A percentile compares a stretch with the other conserved stretches of the same genome.
phyloP scores from a whole-genome alignment of 30 jellyfish, hydroid and myxozoan species.

The Morbakka virulenta region DNA sequence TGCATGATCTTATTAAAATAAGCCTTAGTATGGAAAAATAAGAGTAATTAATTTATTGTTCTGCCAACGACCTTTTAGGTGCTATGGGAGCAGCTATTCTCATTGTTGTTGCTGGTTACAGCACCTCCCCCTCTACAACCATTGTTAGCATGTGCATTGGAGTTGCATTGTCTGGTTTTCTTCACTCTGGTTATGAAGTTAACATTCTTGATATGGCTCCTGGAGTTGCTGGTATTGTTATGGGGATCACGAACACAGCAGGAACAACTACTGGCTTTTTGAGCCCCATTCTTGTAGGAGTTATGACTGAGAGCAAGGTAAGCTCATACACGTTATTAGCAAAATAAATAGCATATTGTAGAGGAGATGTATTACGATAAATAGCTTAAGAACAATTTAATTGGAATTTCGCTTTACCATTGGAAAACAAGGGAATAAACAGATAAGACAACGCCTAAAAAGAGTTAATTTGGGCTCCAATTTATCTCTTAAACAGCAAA shows the following conservation, averaged over 20 bases:
- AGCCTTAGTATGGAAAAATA: background rate
- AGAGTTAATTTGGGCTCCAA: too few relatives aligned
- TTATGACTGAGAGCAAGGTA: slow-evolving; percentile 92
- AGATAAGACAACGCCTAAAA: too few relatives aligned
- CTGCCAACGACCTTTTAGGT: slow-evolving; percentile 81
- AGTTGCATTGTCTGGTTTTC: slow-evolving; percentile 87
- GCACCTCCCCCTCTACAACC: slow-evolving; percentile 76
- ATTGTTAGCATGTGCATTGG: slow-evolving; percentile 97
- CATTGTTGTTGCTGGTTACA: slow-evolving; percentile 92
- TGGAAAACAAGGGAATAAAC: too few relatives aligned
- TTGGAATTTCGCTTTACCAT: too few relatives aligned
- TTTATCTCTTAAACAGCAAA: too few relatives aligned
- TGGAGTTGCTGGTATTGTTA: slow-evolving; percentile 87
- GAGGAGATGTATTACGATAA: background rate
- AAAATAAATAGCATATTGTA: background rate
- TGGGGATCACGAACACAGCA: slow-evolving; percentile 96
- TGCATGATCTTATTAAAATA: background rate
- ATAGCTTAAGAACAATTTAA: background rate
- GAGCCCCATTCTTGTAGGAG: slow-evolving; percentile 94
- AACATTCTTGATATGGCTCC: slow-evolving; percentile 95
- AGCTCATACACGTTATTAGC: background rate
- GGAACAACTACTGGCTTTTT: slow-evolving; percentile 96
- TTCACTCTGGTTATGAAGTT: slow-evolving; percentile 97
- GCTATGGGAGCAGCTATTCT: slow-evolving; percentile 93
- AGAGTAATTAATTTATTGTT: background rate